phyloP scores from a whole-genome alignment of 2,113 vertebrate genomes.

The Caloenas nicobarica region DNA sequence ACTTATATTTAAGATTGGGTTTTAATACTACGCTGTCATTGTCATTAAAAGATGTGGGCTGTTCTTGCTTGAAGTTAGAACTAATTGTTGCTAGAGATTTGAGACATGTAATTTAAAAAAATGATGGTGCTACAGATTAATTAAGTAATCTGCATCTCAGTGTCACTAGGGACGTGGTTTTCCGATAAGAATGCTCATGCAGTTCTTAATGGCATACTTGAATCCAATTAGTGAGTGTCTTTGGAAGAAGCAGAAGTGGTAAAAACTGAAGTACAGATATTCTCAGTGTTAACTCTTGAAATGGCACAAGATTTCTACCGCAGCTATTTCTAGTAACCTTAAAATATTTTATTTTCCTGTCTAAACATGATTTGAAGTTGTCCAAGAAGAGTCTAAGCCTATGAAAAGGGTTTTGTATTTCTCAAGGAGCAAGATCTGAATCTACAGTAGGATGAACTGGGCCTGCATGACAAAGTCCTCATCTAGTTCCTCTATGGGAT shows the following conservation, averaged over 20 bases:
- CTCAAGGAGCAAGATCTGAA: background rate
- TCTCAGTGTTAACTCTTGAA: background rate
- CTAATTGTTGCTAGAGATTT: slow-evolving; percentile 10
- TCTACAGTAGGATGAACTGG: background rate
- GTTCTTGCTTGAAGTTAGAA: background rate
- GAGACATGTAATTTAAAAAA: slow-evolving; percentile 19
- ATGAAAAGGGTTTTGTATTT: background rate
- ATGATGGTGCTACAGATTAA: background rate
- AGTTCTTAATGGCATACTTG: rapidly evolving
- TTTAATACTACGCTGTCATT: slow-evolving; percentile 58
- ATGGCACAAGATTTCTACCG: background rate
- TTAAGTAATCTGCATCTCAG: background rate
- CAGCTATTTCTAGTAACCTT: background rate
- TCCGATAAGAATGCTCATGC: background rate
- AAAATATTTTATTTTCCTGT: background rate
- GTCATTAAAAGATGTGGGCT: background rate
- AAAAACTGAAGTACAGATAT: background rate
- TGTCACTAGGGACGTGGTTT: background rate
- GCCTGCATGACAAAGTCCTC: background rate
- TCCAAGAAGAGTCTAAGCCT: background rate
- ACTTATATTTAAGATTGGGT: background rate
- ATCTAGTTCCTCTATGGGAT: background rate
- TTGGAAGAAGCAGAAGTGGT: background rate
- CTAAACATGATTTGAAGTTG: background rate
- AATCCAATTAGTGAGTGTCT: background rate